Percentiles rank a stretch among this genome's conserved stretches.
Evolutionary conservation across 2,888 invertebrate genomes (phyloP).

Genomic region (Nyleta sp.): DNA sequence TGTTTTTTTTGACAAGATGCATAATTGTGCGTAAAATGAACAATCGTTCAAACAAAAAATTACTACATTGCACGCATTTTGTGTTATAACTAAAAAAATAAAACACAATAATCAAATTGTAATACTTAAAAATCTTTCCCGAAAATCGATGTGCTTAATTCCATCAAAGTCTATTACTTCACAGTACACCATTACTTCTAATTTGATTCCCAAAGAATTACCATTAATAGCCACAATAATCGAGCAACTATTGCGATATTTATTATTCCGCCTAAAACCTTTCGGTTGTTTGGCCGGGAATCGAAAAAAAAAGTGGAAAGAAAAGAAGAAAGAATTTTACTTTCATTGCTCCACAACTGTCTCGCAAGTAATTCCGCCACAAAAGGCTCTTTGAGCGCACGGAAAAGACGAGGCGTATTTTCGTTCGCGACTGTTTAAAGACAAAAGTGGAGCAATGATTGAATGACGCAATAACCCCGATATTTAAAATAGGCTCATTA

Average conservation of each 20-base stretch:
- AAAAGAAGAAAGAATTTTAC: conserved; percentile 35
- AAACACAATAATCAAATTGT: too few relatives aligned
- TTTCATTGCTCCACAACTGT: conserved; percentile 58
- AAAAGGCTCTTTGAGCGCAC: conserved; percentile 47
- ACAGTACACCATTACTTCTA: too few relatives aligned
- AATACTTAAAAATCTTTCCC: too few relatives aligned
- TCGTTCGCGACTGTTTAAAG: conserved; percentile 30
- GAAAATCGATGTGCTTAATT: too few relatives aligned
- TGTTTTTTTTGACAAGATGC: too few relatives aligned
- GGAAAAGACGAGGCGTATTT: conserved; percentile 40
- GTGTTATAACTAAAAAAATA: too few relatives aligned
- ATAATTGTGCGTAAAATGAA: too few relatives aligned
- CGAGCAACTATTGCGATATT: conserved; percentile 14
- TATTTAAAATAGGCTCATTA: conserved; percentile 56
- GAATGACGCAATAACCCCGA: conserved; percentile 60
- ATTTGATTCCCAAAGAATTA: neutral
- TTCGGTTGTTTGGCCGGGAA: conserved; percentile 14
- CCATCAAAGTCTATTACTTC: too few relatives aligned
- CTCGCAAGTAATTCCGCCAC: conserved; percentile 44
- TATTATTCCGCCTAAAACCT: conserved; percentile 22
- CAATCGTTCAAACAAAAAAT: too few relatives aligned
- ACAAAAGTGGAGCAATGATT: conserved; percentile 56
- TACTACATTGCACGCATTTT: too few relatives aligned
- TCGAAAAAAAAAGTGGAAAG: neutral
- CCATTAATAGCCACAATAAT: conserved; percentile 2